Evolutionary conservation across 2,888 invertebrate genomes (phyloP), one percentile per base, ranked within the genome.

Genomic region (Nudaria mundana): DNA sequence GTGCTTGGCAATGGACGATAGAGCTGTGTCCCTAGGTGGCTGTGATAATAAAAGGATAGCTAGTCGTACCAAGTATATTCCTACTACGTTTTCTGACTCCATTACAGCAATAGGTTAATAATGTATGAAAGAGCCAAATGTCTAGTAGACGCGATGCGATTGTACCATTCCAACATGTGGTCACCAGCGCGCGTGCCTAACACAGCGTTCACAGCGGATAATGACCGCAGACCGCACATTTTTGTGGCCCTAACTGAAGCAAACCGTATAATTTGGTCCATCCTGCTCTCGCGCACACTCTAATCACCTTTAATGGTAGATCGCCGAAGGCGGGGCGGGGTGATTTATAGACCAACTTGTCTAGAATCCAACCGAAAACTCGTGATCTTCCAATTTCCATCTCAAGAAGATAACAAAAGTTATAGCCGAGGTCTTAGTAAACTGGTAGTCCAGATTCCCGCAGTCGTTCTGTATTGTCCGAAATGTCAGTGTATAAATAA

Each of bases 181-280:
- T 18, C 29, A 31, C 30, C 11, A 14, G 30, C 57, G 64, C 76
- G 71, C 76, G 72, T 69, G 75, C 66, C 44, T 11, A 3, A 18
- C 30, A 7, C 18, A 42, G 42, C 36, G 48, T 35, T 40, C 62
- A 48, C 58, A 52, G 64, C 66, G 74, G 64, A 74, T 78, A 75
- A 74, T 73, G 74, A 80, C 77, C 81, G 72, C 63, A 66, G 74
- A 80, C 77, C 81, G 72, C 63, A 66, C 70, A 72, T 71, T 76
- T 57, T 72, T 61, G 73, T 73, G 67, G 71, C 59, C 67, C 66
- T 60, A 61, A 63, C 63, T 56, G 51, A 53, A 62, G 54, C 73
- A 58, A 63, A 75, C 74, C 81, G 69, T 83, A 69, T 84, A 84
- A 85, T 85, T 85, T 81, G 71, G 76, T 66, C 68, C 81, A 78